Evolutionary conservation across 1,140 invertebrate genomes (phyloP), one percentile per base, ranked within the genome.

Genomic region (Prorops nasuta): DNA sequence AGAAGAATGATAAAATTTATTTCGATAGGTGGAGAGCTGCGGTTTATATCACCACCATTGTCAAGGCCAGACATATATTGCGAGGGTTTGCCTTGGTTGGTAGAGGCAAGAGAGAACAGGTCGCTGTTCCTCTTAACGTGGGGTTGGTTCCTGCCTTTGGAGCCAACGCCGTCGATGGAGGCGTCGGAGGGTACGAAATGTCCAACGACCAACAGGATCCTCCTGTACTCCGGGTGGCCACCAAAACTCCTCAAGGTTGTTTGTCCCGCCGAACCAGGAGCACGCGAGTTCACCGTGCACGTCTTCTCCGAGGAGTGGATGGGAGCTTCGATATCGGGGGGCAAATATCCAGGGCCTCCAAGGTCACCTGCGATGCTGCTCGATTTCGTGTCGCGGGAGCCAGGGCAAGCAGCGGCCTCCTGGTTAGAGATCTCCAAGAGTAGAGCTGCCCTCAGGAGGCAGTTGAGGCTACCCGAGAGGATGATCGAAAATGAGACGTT

Each of bases 231-330:
- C 0, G 76, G 74, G 1, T 76, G 74, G 74, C 74, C 76, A 12
- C 71, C 64, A 0, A 83, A 86, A 60, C 69, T 90, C n/a, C 71
- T 89, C 43, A 83, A 84, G 43, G 85, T 87, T 2, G 79, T 92
- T 3, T 92, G 89, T 66, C 89, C 89, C 0, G 80, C 85, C 0
- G 83, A 83, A 49, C 83, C 83, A 2, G 85, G 84, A 10, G 80
- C 85, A 0, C 67, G 80, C 17, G 84, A 84, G 4, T 83, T 81
- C 37, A 84, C 86, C 1, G 80, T 92, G 32, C 86, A 88, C 44
- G 83, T 88, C 6, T 88, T 88, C 69, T 86, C 85, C 1, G 86
- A 88, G 61, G 87, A 88, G 58, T 88, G 86, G 87, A 74, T 81
- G 52, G 79, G 78, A 24, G 69, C 69, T 50, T 67, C 49, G 35